Evolutionary conservation across 2,888 invertebrate species (phyloP).

Genomic region (Lasioglossum malachurum): DNA sequence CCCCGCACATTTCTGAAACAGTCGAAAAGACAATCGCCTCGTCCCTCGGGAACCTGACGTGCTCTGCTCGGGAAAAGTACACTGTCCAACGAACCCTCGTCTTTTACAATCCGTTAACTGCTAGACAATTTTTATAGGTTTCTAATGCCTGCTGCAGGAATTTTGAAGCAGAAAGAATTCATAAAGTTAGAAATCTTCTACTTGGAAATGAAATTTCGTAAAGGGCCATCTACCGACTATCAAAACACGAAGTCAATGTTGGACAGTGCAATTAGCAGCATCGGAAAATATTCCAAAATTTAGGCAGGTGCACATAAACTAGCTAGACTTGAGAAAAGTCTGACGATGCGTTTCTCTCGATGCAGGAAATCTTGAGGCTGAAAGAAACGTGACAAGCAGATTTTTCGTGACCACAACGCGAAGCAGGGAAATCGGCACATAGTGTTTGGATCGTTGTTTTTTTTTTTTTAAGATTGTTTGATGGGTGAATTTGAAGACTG

Average conservation of each 20-base stretch:
- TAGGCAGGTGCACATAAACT: neutral
- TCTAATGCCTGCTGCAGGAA: neutral
- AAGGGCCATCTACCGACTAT: neutral
- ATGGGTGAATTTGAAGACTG: neutral
- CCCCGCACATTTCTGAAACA: slow-evolving; percentile 74
- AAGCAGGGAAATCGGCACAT: neutral
- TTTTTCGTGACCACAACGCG: neutral
- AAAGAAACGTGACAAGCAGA: neutral
- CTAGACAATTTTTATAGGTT: neutral
- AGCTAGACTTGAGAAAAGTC: neutral
- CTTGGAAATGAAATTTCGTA: neutral
- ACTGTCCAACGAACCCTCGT: neutral
- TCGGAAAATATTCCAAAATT: neutral
- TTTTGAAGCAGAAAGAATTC: neutral
- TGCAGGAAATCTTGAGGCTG: neutral
- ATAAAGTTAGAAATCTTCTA: neutral
- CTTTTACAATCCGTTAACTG: neutral
- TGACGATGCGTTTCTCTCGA: neutral
- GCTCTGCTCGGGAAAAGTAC: neutral
- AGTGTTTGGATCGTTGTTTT: neutral
- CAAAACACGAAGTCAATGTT: neutral
- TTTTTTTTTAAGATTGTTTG: neutral
- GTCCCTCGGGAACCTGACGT: slow-evolving; percentile 10
- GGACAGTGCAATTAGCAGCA: neutral
- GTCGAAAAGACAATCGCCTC: slow-evolving; percentile 25